A percentile compares a stretch with the other conserved stretches of the same genome.
These are phyloP conservation scores for Camponotus fellah DNA, from an alignment of 2,888 invertebrate species.

Conservation along the genomic window DNA sequence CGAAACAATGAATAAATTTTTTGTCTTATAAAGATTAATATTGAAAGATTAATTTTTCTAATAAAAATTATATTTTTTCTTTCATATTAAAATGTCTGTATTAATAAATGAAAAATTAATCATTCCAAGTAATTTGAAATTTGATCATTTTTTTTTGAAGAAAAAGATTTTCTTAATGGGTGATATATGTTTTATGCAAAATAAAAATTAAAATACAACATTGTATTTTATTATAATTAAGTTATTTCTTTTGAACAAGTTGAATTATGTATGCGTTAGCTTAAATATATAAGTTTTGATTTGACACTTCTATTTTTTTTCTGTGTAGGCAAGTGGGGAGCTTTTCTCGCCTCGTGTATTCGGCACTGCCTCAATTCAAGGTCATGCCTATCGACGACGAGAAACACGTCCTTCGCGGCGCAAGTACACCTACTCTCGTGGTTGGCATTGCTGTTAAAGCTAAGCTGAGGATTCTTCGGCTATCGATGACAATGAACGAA, in stretches of 20 bases:
- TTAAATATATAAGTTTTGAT: too few relatives aligned
- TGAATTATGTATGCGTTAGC: too few relatives aligned
- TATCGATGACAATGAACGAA: constrained; percentile 5
- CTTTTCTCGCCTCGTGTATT: background rate
- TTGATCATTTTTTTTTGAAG: background rate
- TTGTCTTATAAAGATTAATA: too few relatives aligned
- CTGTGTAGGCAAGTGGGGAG: background rate
- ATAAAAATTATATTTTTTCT: too few relatives aligned
- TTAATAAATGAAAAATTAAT: background rate
- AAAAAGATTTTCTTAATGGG: background rate
- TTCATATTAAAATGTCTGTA: too few relatives aligned
- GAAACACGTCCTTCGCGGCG: background rate
- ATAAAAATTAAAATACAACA: background rate
- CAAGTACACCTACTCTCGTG: constrained; percentile 51
- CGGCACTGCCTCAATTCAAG: background rate
- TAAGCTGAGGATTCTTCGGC: background rate
- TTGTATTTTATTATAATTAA: background rate
- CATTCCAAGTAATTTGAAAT: too few relatives aligned
- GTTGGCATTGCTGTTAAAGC: constrained; percentile 34
- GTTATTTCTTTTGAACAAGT: background rate
- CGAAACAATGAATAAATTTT: too few relatives aligned
- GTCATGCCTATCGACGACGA: background rate
- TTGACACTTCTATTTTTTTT: too few relatives aligned
- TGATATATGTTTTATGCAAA: background rate
- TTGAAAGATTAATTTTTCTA: too few relatives aligned